Evolutionary conservation across 2,113 vertebrate species (phyloP).

Genomic region (Protobothrops mucrosquamatus): DNA sequence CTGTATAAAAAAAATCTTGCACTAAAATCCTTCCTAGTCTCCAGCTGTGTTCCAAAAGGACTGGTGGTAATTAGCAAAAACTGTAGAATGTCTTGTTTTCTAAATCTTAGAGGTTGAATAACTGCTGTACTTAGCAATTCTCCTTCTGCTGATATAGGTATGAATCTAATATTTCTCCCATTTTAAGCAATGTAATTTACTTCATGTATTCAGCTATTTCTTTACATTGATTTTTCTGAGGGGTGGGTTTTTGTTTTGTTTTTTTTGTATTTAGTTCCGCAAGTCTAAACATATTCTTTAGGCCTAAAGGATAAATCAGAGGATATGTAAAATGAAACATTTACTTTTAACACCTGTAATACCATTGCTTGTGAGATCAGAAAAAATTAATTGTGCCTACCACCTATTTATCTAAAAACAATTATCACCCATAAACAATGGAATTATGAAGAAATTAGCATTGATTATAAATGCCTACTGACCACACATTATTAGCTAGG

Average conservation of each 20-base stretch:
- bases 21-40: background rate
- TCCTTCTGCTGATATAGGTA: background rate
- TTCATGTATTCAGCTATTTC: background rate
- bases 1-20: background rate
- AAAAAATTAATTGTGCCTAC: background rate
- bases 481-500: background rate
- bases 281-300: background rate
- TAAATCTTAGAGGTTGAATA: background rate
- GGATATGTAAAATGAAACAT: background rate
- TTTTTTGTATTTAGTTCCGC: background rate
- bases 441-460: background rate
- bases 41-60: background rate
- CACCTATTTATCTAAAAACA: background rate
- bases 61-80: background rate
- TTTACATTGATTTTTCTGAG: background rate
- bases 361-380: background rate
- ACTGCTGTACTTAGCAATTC: slow-evolving; percentile 18
- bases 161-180: background rate
- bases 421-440: background rate
- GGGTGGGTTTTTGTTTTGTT: too few species aligned
- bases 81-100: background rate
- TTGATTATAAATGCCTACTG: background rate
- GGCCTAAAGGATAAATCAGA: background rate
- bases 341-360: background rate
- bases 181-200: background rate